Base-by-base conservation (phyloP, 2,113 vertebrate genomes). In the Rhizomys pruinosus region DNA sequence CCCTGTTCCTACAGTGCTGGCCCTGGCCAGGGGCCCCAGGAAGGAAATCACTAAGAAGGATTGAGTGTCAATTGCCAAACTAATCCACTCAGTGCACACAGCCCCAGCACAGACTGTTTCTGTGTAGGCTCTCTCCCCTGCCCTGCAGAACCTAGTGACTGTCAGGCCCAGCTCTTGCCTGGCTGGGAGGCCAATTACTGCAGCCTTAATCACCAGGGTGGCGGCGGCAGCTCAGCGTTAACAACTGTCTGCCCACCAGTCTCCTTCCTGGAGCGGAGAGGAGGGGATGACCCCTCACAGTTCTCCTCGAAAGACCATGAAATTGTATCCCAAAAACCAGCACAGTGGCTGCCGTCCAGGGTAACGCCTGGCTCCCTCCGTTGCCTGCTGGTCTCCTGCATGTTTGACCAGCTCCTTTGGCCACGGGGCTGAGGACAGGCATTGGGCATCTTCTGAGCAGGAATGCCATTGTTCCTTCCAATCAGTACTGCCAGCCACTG, bases 351-450 rank as follows among this genome's bases (percentile, higher is more conserved):
- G 87, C 74, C 11, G 5, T 95, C 97, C 97, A 97, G 96, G 96
- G 93, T 19, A 87, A 95, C 94, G 96, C 97, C 97, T 89, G 96
- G 95, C 96, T 97, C 92, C 37, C 95, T 88, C 76, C 8, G 55
- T 92, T 89, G 94, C 92, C 92, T 82, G 97, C 94, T 47, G 93
- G 90, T 81, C 78, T 95, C 87, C 39, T 34, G 87, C 39, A 77
- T 37, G 94, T 81, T 87, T 73, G 69, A 87, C 79, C 29, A 19
- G 91, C 84, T 82, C 34, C 87, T 93, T 77, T 25, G 9, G 84
- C 73, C 16, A 1, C 1, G 34, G 27, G 59, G 61, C 64, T 22
- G 44, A 37, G 47, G 77, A 69, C 74, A 20, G 23, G 68, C 76
- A 37, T 34, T 19, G 91, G 0, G 59, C 91, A 92, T 78, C 87